Conservation (phyloP, 1,140 invertebrate genomes). For the Pissodes strobi region DNA sequence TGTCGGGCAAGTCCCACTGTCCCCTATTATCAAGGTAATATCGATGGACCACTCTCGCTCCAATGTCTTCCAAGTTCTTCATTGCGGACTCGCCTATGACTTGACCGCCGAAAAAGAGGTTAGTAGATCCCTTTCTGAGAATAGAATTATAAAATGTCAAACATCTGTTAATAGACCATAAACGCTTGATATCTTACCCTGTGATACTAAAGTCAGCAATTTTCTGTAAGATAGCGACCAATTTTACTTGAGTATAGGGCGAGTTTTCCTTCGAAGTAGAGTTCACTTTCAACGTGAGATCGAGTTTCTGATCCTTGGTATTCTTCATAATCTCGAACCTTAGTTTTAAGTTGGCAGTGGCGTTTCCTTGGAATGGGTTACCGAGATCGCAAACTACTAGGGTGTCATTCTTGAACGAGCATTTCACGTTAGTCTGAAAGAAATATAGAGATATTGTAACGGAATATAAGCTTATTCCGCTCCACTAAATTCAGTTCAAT, state of each 20-base stretch:
- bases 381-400: conserved; percentile 81
- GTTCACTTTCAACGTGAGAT: conserved; percentile 78
- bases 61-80: conserved; percentile 81
- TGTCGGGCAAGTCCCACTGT: conserved; percentile 77
- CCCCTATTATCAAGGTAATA: conserved; percentile 85
- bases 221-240: conserved; percentile 74
- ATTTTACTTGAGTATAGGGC: conserved; percentile 60
- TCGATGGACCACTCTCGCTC: conserved; percentile 79
- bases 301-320: conserved; percentile 69
- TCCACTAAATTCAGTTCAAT: too few species aligned
- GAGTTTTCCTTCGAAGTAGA: conserved; percentile 79
- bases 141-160: too few species aligned
- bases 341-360: conserved; percentile 66
- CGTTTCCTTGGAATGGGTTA: conserved; percentile 81
- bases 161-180: too few species aligned
- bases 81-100: conserved; percentile 82
- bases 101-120: conserved; percentile 82
- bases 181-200: too few species aligned
- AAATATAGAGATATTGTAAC: too few species aligned
- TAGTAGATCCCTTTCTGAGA: conserved; percentile 61
- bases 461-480: too few species aligned
- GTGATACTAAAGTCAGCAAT: conserved; percentile 80
- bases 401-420: conserved; percentile 74
- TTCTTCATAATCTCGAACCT: conserved; percentile 79
- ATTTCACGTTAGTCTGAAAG: conserved; percentile 57